Percentiles rank a stretch among this genome's conserved stretches.
Evolutionary conservation across 2,888 invertebrate genomes (phyloP).

Genomic region (Cerceris ruficornis): DNA sequence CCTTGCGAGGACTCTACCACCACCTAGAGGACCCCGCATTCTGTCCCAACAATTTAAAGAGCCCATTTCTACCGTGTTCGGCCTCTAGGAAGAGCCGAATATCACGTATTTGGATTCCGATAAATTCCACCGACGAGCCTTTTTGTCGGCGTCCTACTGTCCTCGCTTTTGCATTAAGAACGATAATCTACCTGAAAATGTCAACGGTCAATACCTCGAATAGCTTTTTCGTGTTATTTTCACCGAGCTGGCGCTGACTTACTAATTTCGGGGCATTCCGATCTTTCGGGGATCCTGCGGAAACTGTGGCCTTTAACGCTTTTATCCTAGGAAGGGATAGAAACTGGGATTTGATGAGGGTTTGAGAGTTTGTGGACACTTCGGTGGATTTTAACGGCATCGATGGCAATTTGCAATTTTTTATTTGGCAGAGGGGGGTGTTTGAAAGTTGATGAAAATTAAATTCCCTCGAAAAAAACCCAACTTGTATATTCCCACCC

Average conservation of each 20-base stretch:
- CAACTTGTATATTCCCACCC: no score
- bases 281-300: slow-evolving; percentile 13
- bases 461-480: no score
- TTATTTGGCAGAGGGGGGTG: no score
- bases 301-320: not conserved
- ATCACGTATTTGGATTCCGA: slow-evolving; percentile 55
- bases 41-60: slow-evolving; percentile 56
- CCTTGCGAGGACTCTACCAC: slow-evolving; percentile 58
- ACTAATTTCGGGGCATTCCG: slow-evolving; percentile 61
- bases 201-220: slow-evolving; percentile 43
- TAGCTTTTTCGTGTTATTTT: slow-evolving; percentile 64
- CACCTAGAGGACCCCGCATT: slow-evolving; percentile 44
- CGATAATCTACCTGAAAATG: slow-evolving; percentile 41
- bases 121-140: slow-evolving; percentile 41
- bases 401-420: no score
- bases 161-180: slow-evolving; percentile 42
- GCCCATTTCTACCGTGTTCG: slow-evolving; percentile 36
- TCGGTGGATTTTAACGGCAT: no score
- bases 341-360: no score
- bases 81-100: slow-evolving; percentile 35
- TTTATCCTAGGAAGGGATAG: not conserved
- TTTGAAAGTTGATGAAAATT: no score
- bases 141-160: slow-evolving; percentile 34
- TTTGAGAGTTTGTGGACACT: no score
- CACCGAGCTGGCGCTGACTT: slow-evolving; percentile 41